Percentiles rank a stretch among this genome's conserved stretches.
Evolutionary conservation across 2,888 invertebrate species (phyloP).

Genomic region (Tridacna gigas): DNA sequence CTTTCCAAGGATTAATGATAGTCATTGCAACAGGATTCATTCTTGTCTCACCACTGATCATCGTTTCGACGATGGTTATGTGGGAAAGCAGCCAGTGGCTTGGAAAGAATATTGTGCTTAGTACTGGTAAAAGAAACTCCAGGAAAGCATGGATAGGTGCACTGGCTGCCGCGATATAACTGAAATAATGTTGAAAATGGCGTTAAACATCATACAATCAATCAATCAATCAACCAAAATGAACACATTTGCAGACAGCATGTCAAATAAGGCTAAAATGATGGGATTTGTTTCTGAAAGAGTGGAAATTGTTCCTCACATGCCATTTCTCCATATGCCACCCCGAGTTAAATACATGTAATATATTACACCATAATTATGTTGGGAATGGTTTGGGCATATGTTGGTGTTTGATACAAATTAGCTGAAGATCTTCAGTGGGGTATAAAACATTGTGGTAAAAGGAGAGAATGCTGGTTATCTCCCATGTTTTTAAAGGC

Average conservation of each 20-base stretch:
- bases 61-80: too few relatives aligned
- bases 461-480: too few relatives aligned
- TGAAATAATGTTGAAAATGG: neutral
- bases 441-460: neutral
- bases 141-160: neutral
- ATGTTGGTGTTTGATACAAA: neutral
- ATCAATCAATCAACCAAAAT: neutral
- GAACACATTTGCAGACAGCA: neutral
- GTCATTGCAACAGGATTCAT: too few relatives aligned
- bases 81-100: too few relatives aligned
- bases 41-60: too few relatives aligned
- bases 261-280: too few relatives aligned
- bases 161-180: neutral
- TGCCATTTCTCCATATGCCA: slow-evolving; percentile 5
- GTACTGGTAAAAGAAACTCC: too few relatives aligned
- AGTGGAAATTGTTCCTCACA: neutral
- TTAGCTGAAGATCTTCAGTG: neutral
- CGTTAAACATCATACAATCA: neutral
- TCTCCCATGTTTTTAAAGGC: too few relatives aligned
- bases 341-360: neutral
- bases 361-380: neutral
- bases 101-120: neutral
- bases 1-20: too few relatives aligned
- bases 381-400: neutral
- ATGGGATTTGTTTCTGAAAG: too few relatives aligned